Evolutionary conservation across 1,140 invertebrate genomes (phyloP), one percentile per base, ranked within the genome.

Genomic region (Palaemon carinicauda): DNA sequence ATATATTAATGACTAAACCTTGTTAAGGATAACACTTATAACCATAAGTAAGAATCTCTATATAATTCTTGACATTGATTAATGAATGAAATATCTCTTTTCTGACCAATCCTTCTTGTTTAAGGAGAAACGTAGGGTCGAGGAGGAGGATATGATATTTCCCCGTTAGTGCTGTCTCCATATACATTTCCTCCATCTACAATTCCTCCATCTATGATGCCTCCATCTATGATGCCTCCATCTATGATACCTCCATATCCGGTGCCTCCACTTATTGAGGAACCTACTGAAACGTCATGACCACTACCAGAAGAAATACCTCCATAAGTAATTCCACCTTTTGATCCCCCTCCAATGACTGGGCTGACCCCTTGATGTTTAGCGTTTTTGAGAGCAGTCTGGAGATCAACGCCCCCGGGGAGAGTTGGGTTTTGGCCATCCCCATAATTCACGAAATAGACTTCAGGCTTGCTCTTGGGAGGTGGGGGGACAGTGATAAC

Each of bases 361-460:
- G 56, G 77, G 10, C 73, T 29, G 33, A 60, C 71, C 14, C 85
- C 77, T 29, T 77, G 53, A n/a, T 80, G 50, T 5, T 60, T 29
- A 29, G 88, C 86, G 27, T 31, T 19, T 56, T 69, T 73, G 78
- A 89, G 88, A 33, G 84, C 84, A 14, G 73, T 74, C 27, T 87
- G 84, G 29, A 89, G 84, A 51, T 83, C 77, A 19, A 82, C 52
- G 33, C 84, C 88, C 5, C 80, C 85, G n/a, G 88, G 84, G 12
- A 89, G 84, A 31, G 65, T 56, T 4, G 88, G 88, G 84, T 89
- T 89, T 9, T 88, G 83, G 14, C 83, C 83, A 10, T 80, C 79
- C 12, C 27, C 80, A 73, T 88, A 88, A 69, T 85, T 82, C 78
- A 88, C 83, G 83, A 80, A 88, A 71, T 77, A 88, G 27, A 88